Evolutionary conservation across 2,113 vertebrate species (phyloP).

Genomic region (Micromys minutus): DNA sequence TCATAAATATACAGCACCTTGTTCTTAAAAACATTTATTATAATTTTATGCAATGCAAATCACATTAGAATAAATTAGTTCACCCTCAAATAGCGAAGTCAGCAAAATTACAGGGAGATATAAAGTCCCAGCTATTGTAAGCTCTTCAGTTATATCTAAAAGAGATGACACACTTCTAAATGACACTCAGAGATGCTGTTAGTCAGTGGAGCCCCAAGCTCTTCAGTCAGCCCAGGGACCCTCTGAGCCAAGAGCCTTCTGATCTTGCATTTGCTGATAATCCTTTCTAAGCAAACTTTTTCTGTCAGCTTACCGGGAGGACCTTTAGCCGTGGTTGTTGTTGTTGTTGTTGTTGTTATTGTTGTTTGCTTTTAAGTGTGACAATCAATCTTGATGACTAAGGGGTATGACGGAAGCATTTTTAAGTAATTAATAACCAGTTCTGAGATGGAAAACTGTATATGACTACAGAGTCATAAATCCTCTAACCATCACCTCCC

Average conservation of each 20-base stretch:
- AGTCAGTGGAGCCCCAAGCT: no score
- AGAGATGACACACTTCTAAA: background rate
- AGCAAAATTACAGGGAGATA: constrained; percentile 68
- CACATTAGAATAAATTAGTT: constrained; percentile 79
- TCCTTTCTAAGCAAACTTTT: background rate
- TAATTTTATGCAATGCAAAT: constrained; percentile 82
- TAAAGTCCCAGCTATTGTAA: background rate
- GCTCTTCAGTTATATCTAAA: constrained; percentile 46
- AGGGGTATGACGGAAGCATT: background rate
- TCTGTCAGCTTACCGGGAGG: background rate
- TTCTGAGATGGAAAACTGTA: background rate
- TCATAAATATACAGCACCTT: constrained; percentile 80
- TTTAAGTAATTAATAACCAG: background rate
- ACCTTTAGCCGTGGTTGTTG: background rate
- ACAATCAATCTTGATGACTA: background rate
- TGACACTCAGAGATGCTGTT: background rate
- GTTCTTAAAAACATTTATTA: constrained; percentile 80
- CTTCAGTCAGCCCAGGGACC: background rate
- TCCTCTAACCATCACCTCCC: background rate
- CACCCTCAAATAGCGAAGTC: constrained; percentile 72
- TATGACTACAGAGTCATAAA: background rate
- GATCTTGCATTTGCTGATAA: background rate
- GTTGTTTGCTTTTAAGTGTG: background rate
- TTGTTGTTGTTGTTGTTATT: no score
- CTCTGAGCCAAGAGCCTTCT: background rate